Evolutionary conservation across 2,113 vertebrate genomes (phyloP).

Genomic region (Phalacrocorax pelagicus): DNA sequence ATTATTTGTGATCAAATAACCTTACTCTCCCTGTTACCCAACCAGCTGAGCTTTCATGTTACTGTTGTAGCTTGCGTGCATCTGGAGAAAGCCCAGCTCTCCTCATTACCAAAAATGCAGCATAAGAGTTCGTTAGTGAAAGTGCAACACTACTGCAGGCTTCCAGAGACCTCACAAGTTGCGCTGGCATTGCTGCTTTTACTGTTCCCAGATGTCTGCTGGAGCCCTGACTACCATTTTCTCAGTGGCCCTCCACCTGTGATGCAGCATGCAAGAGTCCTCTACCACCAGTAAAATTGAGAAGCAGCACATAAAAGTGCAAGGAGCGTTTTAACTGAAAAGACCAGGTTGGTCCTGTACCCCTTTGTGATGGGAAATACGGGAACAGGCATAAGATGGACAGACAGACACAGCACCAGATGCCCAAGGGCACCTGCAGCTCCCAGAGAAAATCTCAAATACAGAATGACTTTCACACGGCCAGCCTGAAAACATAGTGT

Average conservation of each 20-base stretch:
- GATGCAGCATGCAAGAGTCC: rapidly evolving
- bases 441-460: background rate
- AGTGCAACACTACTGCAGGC: background rate
- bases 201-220: background rate
- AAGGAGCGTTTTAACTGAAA: background rate
- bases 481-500: background rate
- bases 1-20: background rate
- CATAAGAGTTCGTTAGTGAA: background rate
- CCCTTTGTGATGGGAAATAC: background rate
- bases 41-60: background rate
- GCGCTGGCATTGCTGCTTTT: background rate
- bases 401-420: background rate
- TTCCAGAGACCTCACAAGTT: background rate
- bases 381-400: background rate
- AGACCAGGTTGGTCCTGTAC: rapidly evolving
- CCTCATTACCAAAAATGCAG: background rate
- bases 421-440: background rate
- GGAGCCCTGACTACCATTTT: background rate
- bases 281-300: background rate
- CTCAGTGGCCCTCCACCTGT: background rate
- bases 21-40: background rate
- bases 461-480: background rate
- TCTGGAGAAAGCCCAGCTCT: background rate
- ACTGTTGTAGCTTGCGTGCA: background rate
- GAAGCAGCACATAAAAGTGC: background rate